Evolutionary conservation across 2,797 vertebrate species (phyloP), one percentile per base, ranked within the genome.

Genomic region (Chanos chanos): DNA sequence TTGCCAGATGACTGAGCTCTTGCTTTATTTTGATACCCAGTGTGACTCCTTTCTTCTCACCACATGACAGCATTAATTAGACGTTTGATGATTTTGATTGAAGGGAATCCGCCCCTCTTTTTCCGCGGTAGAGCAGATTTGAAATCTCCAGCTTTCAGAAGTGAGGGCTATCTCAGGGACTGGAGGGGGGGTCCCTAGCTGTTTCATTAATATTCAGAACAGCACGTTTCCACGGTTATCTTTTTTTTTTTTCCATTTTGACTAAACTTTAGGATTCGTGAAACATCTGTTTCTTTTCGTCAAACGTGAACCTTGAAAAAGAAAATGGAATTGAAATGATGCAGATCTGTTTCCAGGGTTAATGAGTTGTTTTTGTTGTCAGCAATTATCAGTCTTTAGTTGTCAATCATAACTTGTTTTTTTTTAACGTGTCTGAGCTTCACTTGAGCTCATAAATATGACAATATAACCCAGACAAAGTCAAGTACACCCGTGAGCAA

Each of bases 1-100:
- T 50, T 50, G 33, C 52, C 61, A 56, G 31, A 70, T 70, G 43
- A 64, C 28, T 61, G 39, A 66, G 45, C 52, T 68, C 22, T 47
- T 48, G 34, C 30, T 55, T 64, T 57, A 47, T 57, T 66, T 44
- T 57, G 27, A 48, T 45, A 31, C 39, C 34, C 16, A 3, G 28
- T 30, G 24, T 36, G 43, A 39, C 2, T 41, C n/a, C 1, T 68
- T 50, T 57, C 55, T 43, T 34, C 33, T 37, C 40, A 47, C 9
- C 15, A 45, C 33, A 45, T 41, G 16, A 51, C 39, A 15, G 36
- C 15, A 49, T 40, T 49, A 18, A 45, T 56, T 36, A 37, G 37
- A 49, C 54, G 58, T 59, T 31, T 36, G 4, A 50, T 9, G 12
- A 43, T 51, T 34, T 55, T 45, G 34, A 57, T 61, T 44, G 21